These are phyloP conservation scores for Cryptocephalus primarius DNA, from an alignment of 2,888 invertebrate genomes.

Conservation along the genomic window DNA sequence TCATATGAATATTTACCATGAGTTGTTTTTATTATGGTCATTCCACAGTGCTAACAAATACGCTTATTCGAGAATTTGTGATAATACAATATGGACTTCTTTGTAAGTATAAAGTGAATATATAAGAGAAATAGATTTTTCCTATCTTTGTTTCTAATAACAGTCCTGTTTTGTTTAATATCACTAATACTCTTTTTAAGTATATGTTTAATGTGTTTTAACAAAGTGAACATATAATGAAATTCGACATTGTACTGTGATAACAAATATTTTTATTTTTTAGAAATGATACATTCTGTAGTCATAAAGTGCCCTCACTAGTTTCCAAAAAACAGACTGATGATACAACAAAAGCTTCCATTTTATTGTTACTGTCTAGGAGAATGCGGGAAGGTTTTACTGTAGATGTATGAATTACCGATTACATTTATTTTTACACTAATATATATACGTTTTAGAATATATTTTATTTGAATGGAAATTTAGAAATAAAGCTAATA, in stretches of 20 bases:
- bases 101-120: conserved; percentile 17
- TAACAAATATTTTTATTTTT: conserved; percentile 3
- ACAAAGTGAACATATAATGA: too few relatives aligned
- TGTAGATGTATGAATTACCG: conserved; percentile 40
- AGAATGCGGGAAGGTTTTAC: conserved; percentile 67
- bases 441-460: conserved; percentile 33
- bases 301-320: conserved; percentile 43
- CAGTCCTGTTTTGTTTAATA: not conserved
- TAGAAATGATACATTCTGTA: conserved; percentile 47
- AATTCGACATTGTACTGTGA: too few relatives aligned
- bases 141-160: not conserved
- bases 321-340: conserved; percentile 54
- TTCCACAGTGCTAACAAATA: conserved; percentile 23
- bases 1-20: conserved; percentile 33
- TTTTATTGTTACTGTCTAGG: conserved; percentile 57
- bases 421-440: conserved; percentile 3
- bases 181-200: too few relatives aligned
- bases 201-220: too few relatives aligned
- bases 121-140: not conserved
- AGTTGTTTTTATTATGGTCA: conserved; percentile 27
- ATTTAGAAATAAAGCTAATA: conserved; percentile 51
- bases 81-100: conserved; percentile 21
- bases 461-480: conserved; percentile 41
- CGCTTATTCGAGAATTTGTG: conserved; percentile 18
- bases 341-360: conserved; percentile 48